Evolutionary conservation across 2,888 invertebrate genomes (phyloP), one percentile per base, ranked within the genome.

Genomic region (Drosophila demipolita): DNA sequence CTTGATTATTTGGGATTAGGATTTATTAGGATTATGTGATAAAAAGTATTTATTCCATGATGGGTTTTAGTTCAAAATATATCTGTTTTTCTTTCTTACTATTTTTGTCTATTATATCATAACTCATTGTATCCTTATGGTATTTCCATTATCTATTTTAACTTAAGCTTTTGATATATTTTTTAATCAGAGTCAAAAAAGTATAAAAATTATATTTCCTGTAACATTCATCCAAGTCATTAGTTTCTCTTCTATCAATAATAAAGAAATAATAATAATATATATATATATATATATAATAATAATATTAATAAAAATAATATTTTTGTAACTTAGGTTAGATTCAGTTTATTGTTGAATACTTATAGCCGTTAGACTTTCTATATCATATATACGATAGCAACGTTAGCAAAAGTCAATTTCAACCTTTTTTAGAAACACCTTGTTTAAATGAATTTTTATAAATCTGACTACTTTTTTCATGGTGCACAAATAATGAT

Each of bases 1-100:
- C n/a, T n/a, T n/a, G n/a, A n/a, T n/a, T n/a, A n/a, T n/a, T n/a
- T n/a, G n/a, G n/a, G n/a, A n/a, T n/a, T n/a, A n/a, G n/a, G 12
- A 20, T 20, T 12, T 7, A 0, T 45, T 20, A 12, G 12, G 20
- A 12, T 0, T 20, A 3, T 3, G 1, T 7, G n/a, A 9, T 17
- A 4, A 17, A 40, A 9, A 3, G 7, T 1, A 7, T 45, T 7
- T 20, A 4, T 20, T 20, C 1, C 12, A 20, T 20, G 12, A 5
- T 20, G 42, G 7, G 20, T 42, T 42, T 3, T 17, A 8, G 7
- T 20, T 45, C 7, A 45, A 20, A 20, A 40, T n/a, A 1, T 9
- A 40, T n/a, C 9, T n/a, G n/a, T 11, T n/a, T n/a, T n/a, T n/a
- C 2, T n/a, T 40, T n/a, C 2, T 11, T 42, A 42, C 1, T 42